Percentiles rank a stretch among this genome's conserved stretches.
Evolutionary conservation across 2,797 vertebrate species (phyloP).

Genomic region (Rhabdomys pumilio): DNA sequence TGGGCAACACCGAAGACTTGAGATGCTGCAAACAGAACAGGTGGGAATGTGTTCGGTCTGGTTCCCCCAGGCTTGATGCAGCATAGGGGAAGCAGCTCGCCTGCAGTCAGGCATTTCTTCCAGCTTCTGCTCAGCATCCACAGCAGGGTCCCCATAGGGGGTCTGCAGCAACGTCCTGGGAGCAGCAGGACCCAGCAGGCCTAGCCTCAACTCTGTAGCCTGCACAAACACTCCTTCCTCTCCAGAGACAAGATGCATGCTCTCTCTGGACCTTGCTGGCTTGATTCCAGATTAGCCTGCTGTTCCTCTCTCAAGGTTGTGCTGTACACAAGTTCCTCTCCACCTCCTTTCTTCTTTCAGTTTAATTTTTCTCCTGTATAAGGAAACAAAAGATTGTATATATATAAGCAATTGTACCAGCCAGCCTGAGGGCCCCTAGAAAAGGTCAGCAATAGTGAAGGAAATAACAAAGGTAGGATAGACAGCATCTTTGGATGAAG

Average conservation of each 20-base stretch:
- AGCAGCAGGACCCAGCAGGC: accelerated
- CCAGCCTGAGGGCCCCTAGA: neutral
- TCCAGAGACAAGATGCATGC: accelerated
- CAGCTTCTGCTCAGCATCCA: neutral
- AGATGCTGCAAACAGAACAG: neutral
- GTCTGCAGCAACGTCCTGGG: accelerated
- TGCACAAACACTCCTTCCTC: accelerated
- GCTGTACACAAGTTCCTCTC: neutral
- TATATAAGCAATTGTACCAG: neutral
- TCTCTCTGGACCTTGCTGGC: neutral
- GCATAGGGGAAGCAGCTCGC: neutral
- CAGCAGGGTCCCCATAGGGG: accelerated
- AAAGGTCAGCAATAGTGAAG: neutral
- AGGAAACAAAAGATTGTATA: neutral
- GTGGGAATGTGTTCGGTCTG: accelerated
- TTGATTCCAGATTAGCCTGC: neutral
- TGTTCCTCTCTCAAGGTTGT: neutral
- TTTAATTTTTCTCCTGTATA: neutral
- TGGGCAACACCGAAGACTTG: neutral
- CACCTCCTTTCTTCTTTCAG: neutral
- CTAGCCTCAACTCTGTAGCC: accelerated
- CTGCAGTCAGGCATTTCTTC: neutral
- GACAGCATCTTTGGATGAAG: neutral
- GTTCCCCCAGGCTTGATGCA: neutral
- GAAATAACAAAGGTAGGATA: neutral